Percentiles rank a stretch among this genome's conserved stretches.
Conservation (phyloP, 2,113 vertebrate species). For the Mus musculus region GRCm39 chr8:10885001-10885500, state of each 20-base stretch:
- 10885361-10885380: not conserved
- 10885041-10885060: not conserved
- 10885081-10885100: not conserved
- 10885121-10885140: too few species aligned
- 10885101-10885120: not conserved
- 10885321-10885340: not conserved
- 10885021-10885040: too few species aligned
- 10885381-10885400: not conserved
- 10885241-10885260: not conserved
- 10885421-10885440: not conserved
- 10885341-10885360: not conserved
- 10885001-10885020: too few species aligned
- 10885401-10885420: not conserved
- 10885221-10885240: not conserved
- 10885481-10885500: too few species aligned
- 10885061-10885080: not conserved
- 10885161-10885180: not conserved
- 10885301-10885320: not conserved
- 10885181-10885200: not conserved
- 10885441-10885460: not conserved
- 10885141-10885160: not conserved
- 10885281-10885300: not conserved
- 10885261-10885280: not conserved
- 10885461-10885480: accelerated
- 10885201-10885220: not conserved